Conservation (phyloP, 2,797 vertebrate genomes). For the Falco novaeseelandiae region DNA sequence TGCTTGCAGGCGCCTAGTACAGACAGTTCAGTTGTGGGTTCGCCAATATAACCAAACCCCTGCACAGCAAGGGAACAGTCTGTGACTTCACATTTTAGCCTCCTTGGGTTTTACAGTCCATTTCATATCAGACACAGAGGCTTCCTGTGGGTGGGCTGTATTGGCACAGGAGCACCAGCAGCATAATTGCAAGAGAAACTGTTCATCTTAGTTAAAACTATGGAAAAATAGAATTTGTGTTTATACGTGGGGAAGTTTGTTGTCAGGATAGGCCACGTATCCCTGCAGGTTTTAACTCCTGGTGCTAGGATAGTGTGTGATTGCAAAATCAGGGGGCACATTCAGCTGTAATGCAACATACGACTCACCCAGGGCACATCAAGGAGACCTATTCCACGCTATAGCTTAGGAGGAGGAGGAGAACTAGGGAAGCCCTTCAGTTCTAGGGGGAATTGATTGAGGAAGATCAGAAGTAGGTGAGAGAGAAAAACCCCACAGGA, state of each 20-base stretch:
- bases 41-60: not conserved
- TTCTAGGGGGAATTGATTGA: not conserved
- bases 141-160: not conserved
- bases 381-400: not conserved
- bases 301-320: not conserved
- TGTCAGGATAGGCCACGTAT: not conserved
- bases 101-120: not conserved
- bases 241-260: not conserved
- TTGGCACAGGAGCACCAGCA: not conserved
- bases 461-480: not conserved
- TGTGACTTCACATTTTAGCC: not conserved
- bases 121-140: not conserved
- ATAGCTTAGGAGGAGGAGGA: not conserved
- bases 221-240: not conserved
- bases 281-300: not conserved
- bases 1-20: not conserved
- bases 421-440: not conserved
- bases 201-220: not conserved
- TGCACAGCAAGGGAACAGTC: not conserved
- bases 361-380: accelerated
- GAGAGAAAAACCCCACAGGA: not conserved
- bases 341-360: not conserved
- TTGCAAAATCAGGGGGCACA: not conserved
- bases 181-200: not conserved
- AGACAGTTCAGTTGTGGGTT: not conserved